These are phyloP conservation scores for Cisticola juncidis DNA, from an alignment of 2,113 vertebrate species.

Conservation along the genomic window DNA sequence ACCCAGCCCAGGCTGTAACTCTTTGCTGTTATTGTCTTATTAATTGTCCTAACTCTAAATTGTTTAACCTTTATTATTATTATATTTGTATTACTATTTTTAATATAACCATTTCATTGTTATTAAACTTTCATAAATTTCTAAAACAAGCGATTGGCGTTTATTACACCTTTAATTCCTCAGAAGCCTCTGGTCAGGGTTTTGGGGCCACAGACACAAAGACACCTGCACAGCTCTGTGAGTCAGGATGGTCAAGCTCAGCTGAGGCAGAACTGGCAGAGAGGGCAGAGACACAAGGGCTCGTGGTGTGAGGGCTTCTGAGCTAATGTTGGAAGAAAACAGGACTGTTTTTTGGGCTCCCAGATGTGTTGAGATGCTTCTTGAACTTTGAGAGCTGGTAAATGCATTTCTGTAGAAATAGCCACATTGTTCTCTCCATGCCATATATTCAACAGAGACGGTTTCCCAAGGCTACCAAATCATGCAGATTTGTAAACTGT, in stretches of 20 bases:
- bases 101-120: too few species aligned
- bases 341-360: background rate
- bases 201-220: background rate
- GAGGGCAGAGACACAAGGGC: background rate
- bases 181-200: background rate
- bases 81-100: too few species aligned
- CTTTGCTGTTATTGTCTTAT: too few species aligned
- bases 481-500: background rate
- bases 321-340: background rate
- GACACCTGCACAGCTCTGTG: rapidly evolving
- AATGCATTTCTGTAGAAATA: background rate
- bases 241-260: background rate
- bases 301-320: background rate
- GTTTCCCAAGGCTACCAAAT: background rate
- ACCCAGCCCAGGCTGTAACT: too few species aligned
- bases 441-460: background rate
- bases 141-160: too few species aligned
- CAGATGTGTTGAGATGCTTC: background rate
- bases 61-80: too few species aligned
- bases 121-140: too few species aligned
- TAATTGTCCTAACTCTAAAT: too few species aligned
- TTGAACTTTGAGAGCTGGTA: background rate
- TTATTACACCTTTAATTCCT: too few species aligned
- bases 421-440: background rate
- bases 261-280: background rate